Base-by-base conservation (phyloP, 2,888 invertebrate species). In the Gandaritis pyraliata region DNA sequence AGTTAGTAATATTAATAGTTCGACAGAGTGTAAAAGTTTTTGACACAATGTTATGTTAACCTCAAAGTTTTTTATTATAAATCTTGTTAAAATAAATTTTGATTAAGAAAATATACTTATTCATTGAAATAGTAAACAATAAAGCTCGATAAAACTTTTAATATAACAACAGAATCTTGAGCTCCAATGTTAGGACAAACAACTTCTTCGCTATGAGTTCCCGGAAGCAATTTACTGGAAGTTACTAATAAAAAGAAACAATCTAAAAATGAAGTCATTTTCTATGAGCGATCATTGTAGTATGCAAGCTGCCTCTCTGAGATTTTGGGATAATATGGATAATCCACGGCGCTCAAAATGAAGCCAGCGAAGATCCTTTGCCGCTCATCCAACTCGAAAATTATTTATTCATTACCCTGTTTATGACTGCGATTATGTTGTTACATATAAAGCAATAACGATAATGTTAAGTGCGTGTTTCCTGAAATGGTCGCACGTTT, bases 321-420 rank as follows among this genome's bases (percentile, higher is more conserved):
- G 88, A 87, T 86, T 88, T 87, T 83, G 75, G 86, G 87, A 87
- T 88, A 88, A 88, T 88, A 85, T 87, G 88, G 88, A 88, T 88
- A 84, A 88, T 87, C 88, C 86, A 70, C 73, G 79, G 72, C 76
- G 85, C 83, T 84, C 78, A 80, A 80, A 85, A 87, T 85, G 87
- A 86, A 80, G 85, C 85, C 77, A 79, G 79, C 76, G 76, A 76
- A 77, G 80, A 82, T 83, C 79, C 80, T 83, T 81, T 81, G 77
- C 77, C 77, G 83, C 80, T 81, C 82, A 82, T 75, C 81, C 80
- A 78, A 80, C 80, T 82, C 72, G 79, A 80, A 87, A 85, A 87
- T 88, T 85, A 86, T 85, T 86, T 84, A 88, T 87, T 86, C 84
- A 85, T 83, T 82, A 76, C 78, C 73, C 75, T 78, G 80, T 78